Conservation (phyloP, 2,113 vertebrate genomes). For the Rhynchopsitta pachyrhyncha region DNA sequence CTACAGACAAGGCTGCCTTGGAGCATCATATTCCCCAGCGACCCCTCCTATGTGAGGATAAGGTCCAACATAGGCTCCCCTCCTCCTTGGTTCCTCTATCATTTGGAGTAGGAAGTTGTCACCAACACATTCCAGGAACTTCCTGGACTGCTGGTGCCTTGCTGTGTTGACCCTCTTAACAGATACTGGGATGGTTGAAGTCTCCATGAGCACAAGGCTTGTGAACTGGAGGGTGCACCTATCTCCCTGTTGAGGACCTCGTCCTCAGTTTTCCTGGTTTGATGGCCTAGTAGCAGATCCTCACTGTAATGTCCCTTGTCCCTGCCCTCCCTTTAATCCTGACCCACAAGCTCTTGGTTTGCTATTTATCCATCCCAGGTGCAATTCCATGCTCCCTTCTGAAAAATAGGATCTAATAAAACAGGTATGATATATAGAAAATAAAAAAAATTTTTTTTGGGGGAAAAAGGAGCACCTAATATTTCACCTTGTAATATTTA, state of each 20-base stretch:
- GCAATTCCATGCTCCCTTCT: too few relatives aligned
- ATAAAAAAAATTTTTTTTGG: not conserved
- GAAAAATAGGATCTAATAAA: not conserved
- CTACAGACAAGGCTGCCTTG: not conserved
- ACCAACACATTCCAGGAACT: not conserved
- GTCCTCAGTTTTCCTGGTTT: too few relatives aligned
- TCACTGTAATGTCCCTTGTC: too few relatives aligned
- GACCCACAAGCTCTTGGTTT: too few relatives aligned
- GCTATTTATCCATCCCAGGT: too few relatives aligned
- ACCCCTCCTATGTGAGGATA: not conserved
- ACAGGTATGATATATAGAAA: not conserved
- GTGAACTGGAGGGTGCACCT: too few relatives aligned
- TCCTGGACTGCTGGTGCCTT: not conserved
- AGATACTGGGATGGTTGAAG: not conserved
- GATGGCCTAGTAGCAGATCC: too few relatives aligned
- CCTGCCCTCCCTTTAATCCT: too few relatives aligned
- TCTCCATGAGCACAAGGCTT: not conserved
- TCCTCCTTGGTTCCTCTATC: not conserved
- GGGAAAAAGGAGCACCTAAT: fast-evolving
- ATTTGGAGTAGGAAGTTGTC: not conserved
- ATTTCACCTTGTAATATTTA: not conserved
- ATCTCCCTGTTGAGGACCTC: too few relatives aligned
- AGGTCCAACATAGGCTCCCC: not conserved
- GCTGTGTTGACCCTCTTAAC: not conserved
- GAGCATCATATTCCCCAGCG: not conserved